Percentiles rank a stretch among this genome's conserved stretches.
Conservation (phyloP, 2,888 invertebrate genomes). For the Gortyna flavago region DNA sequence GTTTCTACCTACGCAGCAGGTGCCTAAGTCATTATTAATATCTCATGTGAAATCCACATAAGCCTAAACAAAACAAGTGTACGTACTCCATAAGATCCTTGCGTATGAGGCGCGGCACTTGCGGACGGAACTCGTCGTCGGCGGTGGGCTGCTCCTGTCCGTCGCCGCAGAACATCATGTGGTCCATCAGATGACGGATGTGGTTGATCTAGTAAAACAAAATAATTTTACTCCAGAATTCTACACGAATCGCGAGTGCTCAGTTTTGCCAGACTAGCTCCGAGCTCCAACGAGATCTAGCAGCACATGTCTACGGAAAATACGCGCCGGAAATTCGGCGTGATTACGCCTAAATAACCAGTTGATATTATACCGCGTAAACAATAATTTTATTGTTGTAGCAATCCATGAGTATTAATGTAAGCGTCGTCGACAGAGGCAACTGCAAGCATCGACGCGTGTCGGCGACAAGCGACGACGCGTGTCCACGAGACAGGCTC, state of each 20-base stretch:
- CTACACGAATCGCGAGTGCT: not conserved
- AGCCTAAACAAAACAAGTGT: not conserved
- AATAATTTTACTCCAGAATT: not conserved
- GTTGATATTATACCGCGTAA: not conserved
- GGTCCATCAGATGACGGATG: constrained; percentile 93
- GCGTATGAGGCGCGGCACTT: constrained; percentile 79
- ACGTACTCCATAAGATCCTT: constrained; percentile 81
- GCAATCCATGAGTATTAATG: not conserved
- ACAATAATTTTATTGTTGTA: not conserved
- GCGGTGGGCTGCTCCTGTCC: constrained; percentile 77
- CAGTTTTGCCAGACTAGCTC: not conserved
- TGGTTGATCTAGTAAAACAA: constrained; percentile 91
- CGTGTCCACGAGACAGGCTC: not conserved
- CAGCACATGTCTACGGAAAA: not conserved
- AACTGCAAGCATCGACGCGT: no score
- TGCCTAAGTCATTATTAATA: not conserved
- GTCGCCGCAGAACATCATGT: constrained; percentile 87
- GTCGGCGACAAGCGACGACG: no score
- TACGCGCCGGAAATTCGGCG: not conserved
- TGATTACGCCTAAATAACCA: not conserved
- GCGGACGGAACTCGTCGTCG: constrained; percentile 76
- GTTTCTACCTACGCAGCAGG: no score
- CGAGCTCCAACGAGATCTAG: not conserved
- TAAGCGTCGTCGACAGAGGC: not conserved
- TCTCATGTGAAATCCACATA: not conserved